These are phyloP conservation scores for Sardina pilchardus DNA, from an alignment of 2,113 vertebrate genomes.

Conservation along the genomic window DNA sequence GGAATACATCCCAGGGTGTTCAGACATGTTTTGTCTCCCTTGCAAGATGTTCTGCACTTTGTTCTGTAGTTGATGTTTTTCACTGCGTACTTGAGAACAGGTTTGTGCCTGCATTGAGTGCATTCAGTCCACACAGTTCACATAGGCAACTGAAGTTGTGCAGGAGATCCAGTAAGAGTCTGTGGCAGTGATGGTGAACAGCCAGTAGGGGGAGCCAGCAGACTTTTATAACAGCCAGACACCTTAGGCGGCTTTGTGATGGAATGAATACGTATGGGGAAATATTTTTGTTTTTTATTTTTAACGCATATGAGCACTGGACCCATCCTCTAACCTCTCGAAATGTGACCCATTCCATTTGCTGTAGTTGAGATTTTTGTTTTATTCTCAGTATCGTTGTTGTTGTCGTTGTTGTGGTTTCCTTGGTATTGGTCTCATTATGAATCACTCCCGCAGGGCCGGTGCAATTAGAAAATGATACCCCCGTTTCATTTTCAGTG, in stretches of 20 bases:
- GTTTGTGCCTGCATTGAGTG: neutral
- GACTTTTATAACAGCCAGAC: neutral
- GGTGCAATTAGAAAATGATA: slow-evolving; percentile 38
- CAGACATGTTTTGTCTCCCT: neutral
- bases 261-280: neutral
- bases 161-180: neutral
- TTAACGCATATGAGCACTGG: neutral
- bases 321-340: slow-evolving; percentile 39
- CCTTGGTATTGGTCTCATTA: slow-evolving; percentile 19
- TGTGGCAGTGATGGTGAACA: neutral
- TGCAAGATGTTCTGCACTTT: neutral
- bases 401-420: slow-evolving; percentile 22
- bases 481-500: slow-evolving; percentile 35
- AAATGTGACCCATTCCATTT: slow-evolving; percentile 43
- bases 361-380: slow-evolving; percentile 38
- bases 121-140: neutral
- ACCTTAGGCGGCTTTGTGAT: neutral
- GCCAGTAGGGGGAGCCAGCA: slow-evolving; percentile 35
- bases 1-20: neutral
- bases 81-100: neutral
- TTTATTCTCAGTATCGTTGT: slow-evolving; percentile 22
- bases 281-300: too few relatives aligned
- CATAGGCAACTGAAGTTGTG: neutral
- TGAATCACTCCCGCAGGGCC: slow-evolving; percentile 26
- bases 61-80: neutral